These are phyloP conservation scores for Pachyseris speciosa DNA, from an alignment of 64 coral and sea anemone species.

Conservation along the genomic window DNA sequence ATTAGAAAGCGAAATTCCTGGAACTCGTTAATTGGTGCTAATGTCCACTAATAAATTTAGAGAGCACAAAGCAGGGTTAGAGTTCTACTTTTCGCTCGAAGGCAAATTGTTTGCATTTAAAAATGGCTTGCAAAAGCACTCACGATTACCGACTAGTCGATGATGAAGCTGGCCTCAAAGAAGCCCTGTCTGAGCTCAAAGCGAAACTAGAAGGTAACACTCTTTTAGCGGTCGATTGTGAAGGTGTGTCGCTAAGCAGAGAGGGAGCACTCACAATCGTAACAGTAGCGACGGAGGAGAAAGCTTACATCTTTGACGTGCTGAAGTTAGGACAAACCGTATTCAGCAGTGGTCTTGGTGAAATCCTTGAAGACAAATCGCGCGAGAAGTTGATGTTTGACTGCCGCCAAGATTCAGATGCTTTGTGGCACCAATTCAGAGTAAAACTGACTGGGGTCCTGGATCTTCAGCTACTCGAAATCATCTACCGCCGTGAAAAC, in stretches of 20 bases:
- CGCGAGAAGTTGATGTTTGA: conserved; percentile 68
- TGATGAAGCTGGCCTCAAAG: conserved; percentile 14
- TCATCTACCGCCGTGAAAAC: conserved; percentile 17
- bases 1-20: neutral
- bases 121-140: conserved; percentile 22
- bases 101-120: neutral
- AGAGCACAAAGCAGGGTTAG: neutral
- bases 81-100: neutral
- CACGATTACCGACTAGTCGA: conserved; percentile 23
- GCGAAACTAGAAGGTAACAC: conserved; percentile 16
- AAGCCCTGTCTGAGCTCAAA: conserved; percentile 42
- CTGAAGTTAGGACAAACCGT: conserved; percentile 50
- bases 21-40: neutral
- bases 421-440: conserved; percentile 46
- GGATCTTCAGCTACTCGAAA: conserved; percentile 64
- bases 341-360: conserved; percentile 42
- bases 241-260: conserved; percentile 60
- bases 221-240: conserved; percentile 64
- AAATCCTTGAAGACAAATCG: conserved; percentile 52
- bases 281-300: conserved; percentile 48
- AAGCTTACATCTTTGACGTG: conserved; percentile 57
- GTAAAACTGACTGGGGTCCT: conserved; percentile 48
- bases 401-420: conserved; percentile 70
- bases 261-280: conserved; percentile 47
- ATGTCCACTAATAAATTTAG: neutral